phyloP scores from a whole-genome alignment of 2,888 invertebrate genomes.

The Xestia c-nigrum region DNA sequence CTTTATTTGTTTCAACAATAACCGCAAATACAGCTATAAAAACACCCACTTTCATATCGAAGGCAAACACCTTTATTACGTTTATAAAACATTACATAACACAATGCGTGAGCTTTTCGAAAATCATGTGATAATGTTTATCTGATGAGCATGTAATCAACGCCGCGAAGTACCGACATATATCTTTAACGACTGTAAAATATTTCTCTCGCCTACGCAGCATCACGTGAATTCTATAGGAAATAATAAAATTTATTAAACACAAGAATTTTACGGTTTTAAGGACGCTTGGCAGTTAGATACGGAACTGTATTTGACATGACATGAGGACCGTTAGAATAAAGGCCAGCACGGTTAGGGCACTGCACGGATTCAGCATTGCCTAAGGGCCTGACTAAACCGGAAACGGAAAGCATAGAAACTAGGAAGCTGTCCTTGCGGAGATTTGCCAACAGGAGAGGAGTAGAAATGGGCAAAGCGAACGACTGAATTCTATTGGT shows the following conservation, averaged over 20 bases:
- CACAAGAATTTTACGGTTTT: constrained; percentile 26
- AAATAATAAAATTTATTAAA: constrained; percentile 49
- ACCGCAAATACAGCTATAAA: constrained; percentile 27
- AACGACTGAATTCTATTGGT: too few relatives aligned
- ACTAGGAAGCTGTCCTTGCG: too few relatives aligned
- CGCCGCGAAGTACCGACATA: constrained; percentile 34
- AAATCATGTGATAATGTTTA: constrained; percentile 66
- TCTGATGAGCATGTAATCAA: constrained; percentile 58
- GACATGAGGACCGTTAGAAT: too few relatives aligned
- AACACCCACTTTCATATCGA: constrained; percentile 20
- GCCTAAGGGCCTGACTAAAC: too few relatives aligned
- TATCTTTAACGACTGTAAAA: constrained; percentile 48
- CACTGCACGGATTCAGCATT: too few relatives aligned
- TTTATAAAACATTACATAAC: constrained; percentile 42
- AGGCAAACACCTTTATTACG: constrained; percentile 40
- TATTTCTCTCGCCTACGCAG: constrained; percentile 53
- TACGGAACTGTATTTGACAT: constrained; percentile 36
- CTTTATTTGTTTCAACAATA: constrained; percentile 12
- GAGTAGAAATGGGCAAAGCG: too few relatives aligned
- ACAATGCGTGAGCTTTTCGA: constrained; percentile 35
- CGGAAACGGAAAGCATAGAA: too few relatives aligned
- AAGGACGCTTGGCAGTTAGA: constrained; percentile 39
- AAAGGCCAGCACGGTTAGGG: too few relatives aligned
- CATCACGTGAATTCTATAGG: constrained; percentile 65
- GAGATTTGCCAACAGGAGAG: too few relatives aligned